These are phyloP conservation scores for Alviniconcha marisindica DNA, from an alignment of 1,140 invertebrate genomes.

Conservation along the genomic window DNA sequence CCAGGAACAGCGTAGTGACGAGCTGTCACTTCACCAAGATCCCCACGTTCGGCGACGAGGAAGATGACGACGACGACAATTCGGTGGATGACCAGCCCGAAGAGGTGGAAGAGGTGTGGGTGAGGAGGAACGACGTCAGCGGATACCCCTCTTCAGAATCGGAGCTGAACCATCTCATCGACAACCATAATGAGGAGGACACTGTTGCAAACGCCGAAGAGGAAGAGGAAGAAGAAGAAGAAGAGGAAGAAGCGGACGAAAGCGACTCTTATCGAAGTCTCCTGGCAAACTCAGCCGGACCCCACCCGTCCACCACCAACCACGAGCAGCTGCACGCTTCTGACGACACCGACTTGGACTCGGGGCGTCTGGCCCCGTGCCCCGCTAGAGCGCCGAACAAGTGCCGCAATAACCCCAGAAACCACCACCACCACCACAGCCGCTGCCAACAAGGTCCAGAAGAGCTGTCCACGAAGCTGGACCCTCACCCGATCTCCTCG, in stretches of 20 bases:
- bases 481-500: constrained; percentile 15
- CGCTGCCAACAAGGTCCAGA: not conserved
- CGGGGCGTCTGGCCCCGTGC: not conserved
- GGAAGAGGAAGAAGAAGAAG: constrained; percentile 23
- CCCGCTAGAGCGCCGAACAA: not conserved
- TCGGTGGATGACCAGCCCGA: not conserved
- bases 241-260: not conserved
- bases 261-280: not conserved
- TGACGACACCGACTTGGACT: not conserved
- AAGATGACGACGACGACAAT: not conserved
- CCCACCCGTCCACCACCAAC: not conserved
- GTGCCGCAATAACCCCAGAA: too few species aligned
- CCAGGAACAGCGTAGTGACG: constrained; percentile 32
- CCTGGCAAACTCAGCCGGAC: not conserved
- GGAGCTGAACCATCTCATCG: too few species aligned
- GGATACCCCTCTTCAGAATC: not conserved
- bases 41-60: not conserved
- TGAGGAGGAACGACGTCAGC: not conserved
- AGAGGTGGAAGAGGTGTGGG: constrained; percentile 13
- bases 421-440: too few species aligned
- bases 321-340: too few species aligned
- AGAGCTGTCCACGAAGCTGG: constrained; percentile 18
- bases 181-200: not conserved
- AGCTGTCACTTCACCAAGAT: not conserved
- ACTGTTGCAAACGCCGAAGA: not conserved